A percentile compares a stretch with the other conserved stretches of the same genome.
phyloP scores from a whole-genome alignment of 92 coral and sea anemone species.

The Phenganax stokvisi region DNA sequence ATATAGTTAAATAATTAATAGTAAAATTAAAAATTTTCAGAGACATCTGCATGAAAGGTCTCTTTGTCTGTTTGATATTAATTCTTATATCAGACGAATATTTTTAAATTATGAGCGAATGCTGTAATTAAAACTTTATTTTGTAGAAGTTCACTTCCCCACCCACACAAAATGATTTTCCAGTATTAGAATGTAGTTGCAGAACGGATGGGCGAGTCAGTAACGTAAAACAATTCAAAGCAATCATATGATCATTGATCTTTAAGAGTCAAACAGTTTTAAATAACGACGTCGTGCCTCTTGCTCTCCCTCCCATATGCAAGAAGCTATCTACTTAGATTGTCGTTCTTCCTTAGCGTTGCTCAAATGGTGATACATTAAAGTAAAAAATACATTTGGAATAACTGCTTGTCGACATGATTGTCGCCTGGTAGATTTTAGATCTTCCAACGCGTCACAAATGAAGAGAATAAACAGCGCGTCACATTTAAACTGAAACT shows the following conservation, averaged over 20 bases:
- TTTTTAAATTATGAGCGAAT: not conserved
- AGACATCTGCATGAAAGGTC: not conserved
- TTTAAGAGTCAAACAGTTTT: not conserved
- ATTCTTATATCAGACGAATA: not conserved
- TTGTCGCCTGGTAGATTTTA: too few species aligned
- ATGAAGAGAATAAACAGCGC: too few species aligned
- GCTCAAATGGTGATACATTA: not conserved
- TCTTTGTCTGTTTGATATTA: too few species aligned
- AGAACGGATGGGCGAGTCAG: slow-evolving; percentile 35
- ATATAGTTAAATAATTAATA: not conserved
- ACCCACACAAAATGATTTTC: slow-evolving; percentile 23
- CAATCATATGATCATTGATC: not conserved
- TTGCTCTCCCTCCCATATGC: too few species aligned
- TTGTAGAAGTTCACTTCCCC: not conserved
- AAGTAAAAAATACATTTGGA: too few species aligned
- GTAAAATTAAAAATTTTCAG: not conserved
- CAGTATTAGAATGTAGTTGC: slow-evolving; percentile 5
- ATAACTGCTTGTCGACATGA: too few species aligned
- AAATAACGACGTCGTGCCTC: not conserved
- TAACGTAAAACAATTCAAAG: not conserved
- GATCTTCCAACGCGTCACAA: too few species aligned
- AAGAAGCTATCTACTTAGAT: not conserved
- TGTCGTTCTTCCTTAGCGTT: not conserved
- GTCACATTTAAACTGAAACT: too few species aligned
- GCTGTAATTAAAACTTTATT: not conserved